Percentiles rank a stretch among this genome's conserved stretches.
Conservation (phyloP, 2,113 vertebrate genomes). For the Malurus cyaneus region DNA sequence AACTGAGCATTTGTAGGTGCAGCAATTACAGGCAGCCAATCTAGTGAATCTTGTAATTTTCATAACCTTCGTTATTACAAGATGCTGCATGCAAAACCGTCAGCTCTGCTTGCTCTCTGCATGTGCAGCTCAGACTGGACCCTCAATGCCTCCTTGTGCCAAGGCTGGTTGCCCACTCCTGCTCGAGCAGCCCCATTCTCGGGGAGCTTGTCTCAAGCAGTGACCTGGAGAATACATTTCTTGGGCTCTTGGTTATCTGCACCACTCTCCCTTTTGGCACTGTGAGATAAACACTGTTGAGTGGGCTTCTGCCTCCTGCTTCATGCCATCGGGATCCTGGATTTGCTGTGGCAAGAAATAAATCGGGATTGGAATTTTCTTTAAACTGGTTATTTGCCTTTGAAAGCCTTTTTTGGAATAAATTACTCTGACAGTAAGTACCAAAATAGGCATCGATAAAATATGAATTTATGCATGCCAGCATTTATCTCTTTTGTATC, state of each 20-base stretch:
- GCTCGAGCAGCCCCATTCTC: fast-evolving
- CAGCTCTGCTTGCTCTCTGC: background rate
- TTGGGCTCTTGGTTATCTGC: background rate
- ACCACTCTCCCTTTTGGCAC: background rate
- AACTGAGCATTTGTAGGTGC: slow-evolving; percentile 3
- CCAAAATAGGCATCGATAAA: background rate
- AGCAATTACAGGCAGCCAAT: background rate
- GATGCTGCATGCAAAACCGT: background rate
- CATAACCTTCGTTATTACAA: background rate
- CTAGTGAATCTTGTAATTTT: background rate
- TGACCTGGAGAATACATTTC: background rate
- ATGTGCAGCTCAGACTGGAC: fast-evolving
- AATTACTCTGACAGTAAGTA: slow-evolving; percentile 19
- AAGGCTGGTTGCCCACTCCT: background rate
- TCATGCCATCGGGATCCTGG: fast-evolving
- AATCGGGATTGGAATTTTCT: background rate
- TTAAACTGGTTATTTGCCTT: background rate
- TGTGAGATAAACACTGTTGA: background rate
- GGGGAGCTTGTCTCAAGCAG: background rate
- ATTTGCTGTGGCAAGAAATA: background rate
- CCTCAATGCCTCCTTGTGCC: fast-evolving
- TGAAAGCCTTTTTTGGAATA: background rate
- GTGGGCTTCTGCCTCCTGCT: background rate
- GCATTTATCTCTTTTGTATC: slow-evolving; percentile 23
- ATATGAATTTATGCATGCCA: slow-evolving; percentile 44